A percentile compares a stretch with the other conserved stretches of the same genome.
phyloP scores from a whole-genome alignment of 1,140 invertebrate genomes.

The Riptortus pedestris region DNA sequence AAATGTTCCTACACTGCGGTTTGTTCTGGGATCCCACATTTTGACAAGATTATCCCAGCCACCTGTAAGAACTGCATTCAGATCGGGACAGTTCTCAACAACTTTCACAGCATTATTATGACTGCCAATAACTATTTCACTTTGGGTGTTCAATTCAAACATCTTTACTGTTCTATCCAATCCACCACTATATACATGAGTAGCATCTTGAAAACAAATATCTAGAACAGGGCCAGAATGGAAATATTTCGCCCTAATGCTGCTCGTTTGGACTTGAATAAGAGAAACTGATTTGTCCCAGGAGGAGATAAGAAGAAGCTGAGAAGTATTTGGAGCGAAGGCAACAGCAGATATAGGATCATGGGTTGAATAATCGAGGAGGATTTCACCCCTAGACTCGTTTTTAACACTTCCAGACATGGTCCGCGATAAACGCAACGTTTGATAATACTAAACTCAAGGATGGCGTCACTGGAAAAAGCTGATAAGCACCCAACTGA shows the following conservation, averaged over 20 bases:
- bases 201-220: slow-evolving; percentile 76
- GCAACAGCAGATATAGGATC: slow-evolving; percentile 92
- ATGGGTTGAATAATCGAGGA: slow-evolving; percentile 75
- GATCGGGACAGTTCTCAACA: slow-evolving; percentile 82
- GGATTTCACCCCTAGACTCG: slow-evolving; percentile 72
- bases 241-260: slow-evolving; percentile 72
- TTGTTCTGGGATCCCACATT: slow-evolving; percentile 84
- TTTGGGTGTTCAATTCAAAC: slow-evolving; percentile 80
- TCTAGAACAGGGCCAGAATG: slow-evolving; percentile 83
- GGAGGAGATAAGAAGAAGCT: slow-evolving; percentile 85
- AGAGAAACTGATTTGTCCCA: slow-evolving; percentile 88
- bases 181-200: slow-evolving; percentile 89
- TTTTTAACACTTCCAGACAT: too few relatives aligned
- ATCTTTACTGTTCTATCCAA: slow-evolving; percentile 85
- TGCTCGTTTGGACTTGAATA: slow-evolving; percentile 86
- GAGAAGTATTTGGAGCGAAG: slow-evolving; percentile 84
- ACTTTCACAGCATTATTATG: slow-evolving; percentile 86
- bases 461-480: too few relatives aligned
- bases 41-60: slow-evolving; percentile 95
- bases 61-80: slow-evolving; percentile 86
- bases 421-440: too few relatives aligned
- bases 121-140: slow-evolving; percentile 71
- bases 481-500: too few relatives aligned
- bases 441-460: too few relatives aligned
- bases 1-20: slow-evolving; percentile 71